Base-by-base conservation (phyloP, 2,888 invertebrate species). In the Diachrysia chrysitis region DNA sequence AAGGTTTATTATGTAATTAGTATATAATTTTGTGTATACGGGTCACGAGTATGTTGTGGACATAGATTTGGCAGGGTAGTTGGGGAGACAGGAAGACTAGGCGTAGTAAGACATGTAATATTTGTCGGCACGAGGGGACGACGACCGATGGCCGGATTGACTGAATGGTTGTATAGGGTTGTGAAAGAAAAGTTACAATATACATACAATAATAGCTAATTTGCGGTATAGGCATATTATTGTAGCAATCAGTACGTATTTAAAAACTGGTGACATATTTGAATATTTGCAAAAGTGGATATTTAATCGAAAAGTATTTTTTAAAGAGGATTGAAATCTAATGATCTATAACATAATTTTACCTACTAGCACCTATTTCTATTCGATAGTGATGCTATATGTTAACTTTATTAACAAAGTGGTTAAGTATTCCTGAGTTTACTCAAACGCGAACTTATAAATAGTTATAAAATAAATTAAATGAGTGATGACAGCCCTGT, bases 401-500 rank as follows among this genome's bases (percentile, higher is more conserved):
- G 10, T 3, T 0, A 42, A 42, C 42, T 5, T 16, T 2, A n/a
- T 42, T 42, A 42, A 32, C 10, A 1, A n/a, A 42, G 16, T 42
- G n/a, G 42, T 42, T 42, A 42, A 42, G 6, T 42, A 10, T 9
- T 21, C 4, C 10, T 19, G 21, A 9, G n/a, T 42, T 14, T 14
- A 42, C 42, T n/a, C 19, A 51, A n/a, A 59, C 64, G 46, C 23
- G 32, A 66, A 16, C 35, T 23, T 59, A 60, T 32, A 42, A 51
- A 21, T 29, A 51, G 48, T 51, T 51, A 51, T 19, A 46, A 58
- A 77, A 71, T 23, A 60, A 78, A 77, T 69, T 60, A 55, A 78
- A 77, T 69, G 58, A 55, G 46, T 32, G 58, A 66, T 66, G 54
- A 25, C 82, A 83, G 62, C 82, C 82, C 82, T 79, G 61, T 66